Conservation (phyloP, 1,140 invertebrate species). For the Potamilus streckersoni region DNA sequence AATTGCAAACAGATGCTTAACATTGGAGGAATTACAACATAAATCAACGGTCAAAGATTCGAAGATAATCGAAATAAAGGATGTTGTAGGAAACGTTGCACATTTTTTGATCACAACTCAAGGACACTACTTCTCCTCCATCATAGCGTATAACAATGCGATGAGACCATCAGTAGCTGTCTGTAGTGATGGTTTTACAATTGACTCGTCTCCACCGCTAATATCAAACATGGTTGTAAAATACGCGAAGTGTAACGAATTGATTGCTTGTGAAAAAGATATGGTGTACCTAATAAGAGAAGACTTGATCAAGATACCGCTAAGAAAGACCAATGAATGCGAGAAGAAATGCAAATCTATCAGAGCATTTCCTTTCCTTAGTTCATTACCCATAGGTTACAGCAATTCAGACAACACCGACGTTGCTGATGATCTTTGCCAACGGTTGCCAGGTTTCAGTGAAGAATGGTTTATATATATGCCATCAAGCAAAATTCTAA, state of each 20-base stretch:
- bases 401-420: no score
- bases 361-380: no score
- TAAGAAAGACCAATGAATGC: no score
- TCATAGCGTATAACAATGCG: slow-evolving; percentile 48
- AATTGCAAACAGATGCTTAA: slow-evolving; percentile 25
- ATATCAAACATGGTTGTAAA: slow-evolving; percentile 30
- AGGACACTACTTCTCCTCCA: slow-evolving; percentile 26
- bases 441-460: no score
- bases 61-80: neutral
- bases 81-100: neutral
- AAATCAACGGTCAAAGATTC: neutral
- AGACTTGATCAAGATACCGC: no score
- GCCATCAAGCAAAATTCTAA: no score
- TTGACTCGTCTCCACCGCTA: slow-evolving; percentile 36
- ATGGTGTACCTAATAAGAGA: no score
- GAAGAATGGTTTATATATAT: no score
- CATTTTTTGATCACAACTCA: neutral
- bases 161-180: slow-evolving; percentile 33
- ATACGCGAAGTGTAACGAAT: slow-evolving; percentile 10
- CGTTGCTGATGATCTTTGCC: no score
- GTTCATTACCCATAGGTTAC: no score
- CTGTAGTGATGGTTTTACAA: slow-evolving; percentile 45
- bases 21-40: slow-evolving; percentile 13
- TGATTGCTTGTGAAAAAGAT: slow-evolving; percentile 19
- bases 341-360: no score